These are phyloP conservation scores for Rhinolophus ferrumequinum DNA, from an alignment of 2,113 vertebrate genomes.

Conservation along the genomic window DNA sequence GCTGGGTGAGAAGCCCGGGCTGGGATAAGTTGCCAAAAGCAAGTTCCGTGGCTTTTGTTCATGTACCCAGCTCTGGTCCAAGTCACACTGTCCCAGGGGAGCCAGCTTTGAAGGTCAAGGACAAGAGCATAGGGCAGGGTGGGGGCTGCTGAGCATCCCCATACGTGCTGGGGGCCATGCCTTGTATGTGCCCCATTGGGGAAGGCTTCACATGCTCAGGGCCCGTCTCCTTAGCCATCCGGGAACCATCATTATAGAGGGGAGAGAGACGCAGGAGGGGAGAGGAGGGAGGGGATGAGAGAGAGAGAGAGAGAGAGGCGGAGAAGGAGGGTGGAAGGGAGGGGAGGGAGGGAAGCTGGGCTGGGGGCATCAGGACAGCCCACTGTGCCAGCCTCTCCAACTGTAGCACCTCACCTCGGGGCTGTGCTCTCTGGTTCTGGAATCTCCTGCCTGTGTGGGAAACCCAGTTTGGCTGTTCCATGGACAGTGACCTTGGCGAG, in stretches of 20 bases:
- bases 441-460: neutral
- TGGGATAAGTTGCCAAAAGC: neutral
- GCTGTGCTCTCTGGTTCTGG: neutral
- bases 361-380: rapidly evolving
- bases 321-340: neutral
- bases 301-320: neutral
- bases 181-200: rapidly evolving
- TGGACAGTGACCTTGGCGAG: neutral
- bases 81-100: conserved; percentile 36
- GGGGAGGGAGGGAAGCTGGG: neutral
- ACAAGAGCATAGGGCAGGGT: neutral
- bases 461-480: neutral
- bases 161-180: rapidly evolving
- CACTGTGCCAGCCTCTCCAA: rapidly evolving
- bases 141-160: neutral
- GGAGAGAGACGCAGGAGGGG: neutral
- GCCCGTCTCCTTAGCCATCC: neutral
- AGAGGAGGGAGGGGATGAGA: no score
- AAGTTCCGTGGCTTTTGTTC: conserved; percentile 33
- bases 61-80: neutral
- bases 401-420: neutral
- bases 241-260: rapidly evolving
- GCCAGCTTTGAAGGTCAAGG: conserved; percentile 60
- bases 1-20: conserved; percentile 34
- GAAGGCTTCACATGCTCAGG: neutral